A percentile compares a stretch with the other conserved stretches of the same genome.
phyloP scores from a whole-genome alignment of 2,888 invertebrate species.

The Candidula unifasciata region DNA sequence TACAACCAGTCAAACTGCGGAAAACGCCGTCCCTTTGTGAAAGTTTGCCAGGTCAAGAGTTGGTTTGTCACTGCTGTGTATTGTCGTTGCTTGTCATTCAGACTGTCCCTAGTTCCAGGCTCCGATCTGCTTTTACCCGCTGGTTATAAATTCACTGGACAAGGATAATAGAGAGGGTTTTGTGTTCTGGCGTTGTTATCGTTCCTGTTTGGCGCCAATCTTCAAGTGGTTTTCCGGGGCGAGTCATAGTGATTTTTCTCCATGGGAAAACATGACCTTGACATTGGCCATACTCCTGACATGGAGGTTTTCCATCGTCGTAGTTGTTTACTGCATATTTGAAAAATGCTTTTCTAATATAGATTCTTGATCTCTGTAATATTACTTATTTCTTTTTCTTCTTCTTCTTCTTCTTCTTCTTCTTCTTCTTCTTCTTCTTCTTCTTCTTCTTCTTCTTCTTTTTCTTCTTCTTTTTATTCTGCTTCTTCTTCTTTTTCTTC shows the following conservation, averaged over 20 bases:
- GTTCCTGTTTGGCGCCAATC: neutral
- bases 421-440: too few relatives aligned
- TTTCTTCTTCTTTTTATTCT: too few relatives aligned
- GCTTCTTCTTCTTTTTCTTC: neutral
- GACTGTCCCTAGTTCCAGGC: neutral
- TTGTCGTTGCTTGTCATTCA: neutral
- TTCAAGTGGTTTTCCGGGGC: neutral
- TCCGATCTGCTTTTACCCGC: neutral
- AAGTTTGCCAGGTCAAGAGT: constrained; percentile 12
- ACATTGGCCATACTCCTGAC: too few relatives aligned
- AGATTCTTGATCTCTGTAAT: too few relatives aligned
- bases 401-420: too few relatives aligned
- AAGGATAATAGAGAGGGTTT: neutral
- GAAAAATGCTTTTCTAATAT: too few relatives aligned
- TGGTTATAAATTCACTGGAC: neutral
- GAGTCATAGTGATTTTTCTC: too few relatives aligned
- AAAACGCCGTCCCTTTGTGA: neutral
- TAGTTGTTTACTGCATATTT: too few relatives aligned
- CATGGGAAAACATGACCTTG: too few relatives aligned
- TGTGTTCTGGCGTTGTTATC: too few relatives aligned
- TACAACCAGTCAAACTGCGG: neutral
- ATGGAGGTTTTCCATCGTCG: too few relatives aligned
- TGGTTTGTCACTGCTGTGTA: neutral
- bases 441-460: neutral
- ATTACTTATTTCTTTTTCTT: too few relatives aligned